Evolutionary conservation across 2,113 vertebrate species (phyloP).

Genomic region (Nannospalax galili): DNA sequence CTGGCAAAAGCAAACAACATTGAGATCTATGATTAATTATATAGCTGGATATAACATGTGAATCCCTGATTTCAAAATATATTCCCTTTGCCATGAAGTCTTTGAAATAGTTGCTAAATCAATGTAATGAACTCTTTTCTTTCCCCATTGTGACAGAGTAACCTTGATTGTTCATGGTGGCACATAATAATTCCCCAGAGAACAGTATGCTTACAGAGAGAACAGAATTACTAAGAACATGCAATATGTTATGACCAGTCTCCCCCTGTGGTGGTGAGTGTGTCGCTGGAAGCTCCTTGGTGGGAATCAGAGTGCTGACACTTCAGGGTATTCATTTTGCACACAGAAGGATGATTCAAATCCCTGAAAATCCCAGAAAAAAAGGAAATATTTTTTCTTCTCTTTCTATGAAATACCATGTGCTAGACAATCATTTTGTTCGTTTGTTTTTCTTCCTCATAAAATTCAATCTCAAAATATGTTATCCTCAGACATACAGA

Average conservation of each 20-base stretch:
- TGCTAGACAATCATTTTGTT: neutral
- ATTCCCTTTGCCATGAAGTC: neutral
- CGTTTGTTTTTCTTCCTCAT: neutral
- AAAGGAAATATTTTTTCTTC: no score
- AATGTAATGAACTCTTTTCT: neutral
- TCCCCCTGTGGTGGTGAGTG: accelerated
- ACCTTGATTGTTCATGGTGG: neutral
- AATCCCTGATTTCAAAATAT: neutral
- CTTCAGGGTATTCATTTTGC: neutral
- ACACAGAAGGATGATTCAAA: neutral
- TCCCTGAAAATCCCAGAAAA: neutral
- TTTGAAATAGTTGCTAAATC: neutral
- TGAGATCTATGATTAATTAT: neutral
- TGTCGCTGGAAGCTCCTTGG: neutral
- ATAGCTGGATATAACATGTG: neutral
- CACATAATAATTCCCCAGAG: neutral
- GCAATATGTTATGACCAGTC: neutral
- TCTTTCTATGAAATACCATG: neutral
- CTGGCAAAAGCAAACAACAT: neutral
- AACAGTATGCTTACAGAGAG: neutral
- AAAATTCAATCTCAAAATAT: slow-evolving; percentile 42
- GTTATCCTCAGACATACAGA: neutral
- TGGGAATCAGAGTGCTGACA: neutral
- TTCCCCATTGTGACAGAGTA: neutral
- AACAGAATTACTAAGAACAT: neutral